A percentile compares a stretch with the other conserved stretches of the same genome.
Conservation (phyloP, 1,140 invertebrate species). For the Nasonia longicornis region DNA sequence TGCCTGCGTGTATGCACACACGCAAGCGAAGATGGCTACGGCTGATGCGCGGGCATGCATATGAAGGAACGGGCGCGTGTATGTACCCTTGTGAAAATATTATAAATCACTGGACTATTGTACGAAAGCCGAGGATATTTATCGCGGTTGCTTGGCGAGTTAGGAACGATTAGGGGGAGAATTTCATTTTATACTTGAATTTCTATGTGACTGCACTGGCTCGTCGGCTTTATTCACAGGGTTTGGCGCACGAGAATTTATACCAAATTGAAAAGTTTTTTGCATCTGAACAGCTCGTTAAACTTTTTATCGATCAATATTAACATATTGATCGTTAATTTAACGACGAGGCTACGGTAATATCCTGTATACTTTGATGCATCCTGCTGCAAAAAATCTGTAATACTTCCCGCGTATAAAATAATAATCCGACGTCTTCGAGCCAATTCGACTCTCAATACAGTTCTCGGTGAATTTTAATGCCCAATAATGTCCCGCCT, state of each 20-base stretch:
- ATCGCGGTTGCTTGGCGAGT: not conserved
- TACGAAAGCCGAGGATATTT: not conserved
- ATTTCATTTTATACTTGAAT: not conserved
- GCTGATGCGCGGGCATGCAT: not conserved
- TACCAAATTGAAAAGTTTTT: not conserved
- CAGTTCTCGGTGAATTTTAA: no score
- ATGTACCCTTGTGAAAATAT: slow-evolving; percentile 1
- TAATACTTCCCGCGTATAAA: no score
- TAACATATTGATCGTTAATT: no score
- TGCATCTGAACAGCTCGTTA: no score
- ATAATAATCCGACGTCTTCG: no score
- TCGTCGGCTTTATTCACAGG: not conserved
- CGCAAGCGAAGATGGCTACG: not conserved
- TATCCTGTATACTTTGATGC: no score
- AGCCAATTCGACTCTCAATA: no score
- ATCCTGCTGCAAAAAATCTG: no score
- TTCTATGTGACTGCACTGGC: no score
- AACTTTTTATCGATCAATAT: no score
- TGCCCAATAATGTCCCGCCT: no score
- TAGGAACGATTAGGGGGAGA: not conserved
- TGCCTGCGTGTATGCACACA: not conserved
- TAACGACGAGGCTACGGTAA: no score
- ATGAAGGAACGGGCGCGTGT: not conserved
- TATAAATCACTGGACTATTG: slow-evolving; percentile 19
- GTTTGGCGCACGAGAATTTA: not conserved